These are phyloP conservation scores for Helicoverpa assulta DNA, from an alignment of 2,888 invertebrate genomes.

Conservation along the genomic window DNA sequence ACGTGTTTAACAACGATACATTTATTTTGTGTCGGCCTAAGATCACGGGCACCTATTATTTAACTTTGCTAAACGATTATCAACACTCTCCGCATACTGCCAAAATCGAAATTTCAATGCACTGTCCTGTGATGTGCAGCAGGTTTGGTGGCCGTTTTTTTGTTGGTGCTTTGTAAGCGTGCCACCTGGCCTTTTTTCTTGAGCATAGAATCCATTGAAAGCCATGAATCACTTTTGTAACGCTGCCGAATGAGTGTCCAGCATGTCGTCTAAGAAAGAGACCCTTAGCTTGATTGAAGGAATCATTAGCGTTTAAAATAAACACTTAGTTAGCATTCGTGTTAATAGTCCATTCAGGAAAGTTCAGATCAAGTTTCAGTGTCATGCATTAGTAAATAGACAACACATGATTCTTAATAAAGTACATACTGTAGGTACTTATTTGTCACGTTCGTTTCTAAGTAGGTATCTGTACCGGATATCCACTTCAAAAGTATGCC, in stretches of 20 bases:
- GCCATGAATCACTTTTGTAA: constrained; percentile 82
- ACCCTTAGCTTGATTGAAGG: constrained; percentile 63
- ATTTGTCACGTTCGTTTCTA: constrained; percentile 61
- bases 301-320: constrained; percentile 64
- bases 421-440: constrained; percentile 18
- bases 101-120: constrained; percentile 70
- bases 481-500: constrained; percentile 60
- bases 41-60: constrained; percentile 76
- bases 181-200: constrained; percentile 88
- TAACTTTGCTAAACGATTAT: constrained; percentile 72
- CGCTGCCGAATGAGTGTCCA: constrained; percentile 74
- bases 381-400: constrained; percentile 58
- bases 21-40: constrained; percentile 79
- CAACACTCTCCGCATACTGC: constrained; percentile 66
- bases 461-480: constrained; percentile 70
- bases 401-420: constrained; percentile 27
- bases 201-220: constrained; percentile 80
- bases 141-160: constrained; percentile 79
- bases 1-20: constrained; percentile 85
- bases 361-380: constrained; percentile 55
- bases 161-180: constrained; percentile 80
- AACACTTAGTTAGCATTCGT: constrained; percentile 35
- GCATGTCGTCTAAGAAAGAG: constrained; percentile 60
- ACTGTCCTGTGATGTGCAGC: constrained; percentile 64
- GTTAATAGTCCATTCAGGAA: constrained; percentile 48